These are phyloP conservation scores for Rhamnusium bicolor DNA, from an alignment of 2,888 invertebrate genomes.

Conservation along the genomic window DNA sequence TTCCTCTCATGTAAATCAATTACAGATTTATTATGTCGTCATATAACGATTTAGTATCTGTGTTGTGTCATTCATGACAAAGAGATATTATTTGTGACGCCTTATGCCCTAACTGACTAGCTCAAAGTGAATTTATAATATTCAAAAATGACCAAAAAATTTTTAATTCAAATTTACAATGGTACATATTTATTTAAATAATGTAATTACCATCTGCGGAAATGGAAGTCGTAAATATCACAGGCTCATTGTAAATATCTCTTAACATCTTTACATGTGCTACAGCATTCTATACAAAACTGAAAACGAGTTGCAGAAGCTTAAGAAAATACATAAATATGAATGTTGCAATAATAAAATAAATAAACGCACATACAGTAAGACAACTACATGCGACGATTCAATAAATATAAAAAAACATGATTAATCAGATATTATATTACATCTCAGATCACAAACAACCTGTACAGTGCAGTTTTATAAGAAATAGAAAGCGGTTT, in stretches of 20 bases:
- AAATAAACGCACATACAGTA: slow-evolving; percentile 53
- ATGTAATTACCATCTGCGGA: slow-evolving; percentile 13
- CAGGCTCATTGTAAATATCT: slow-evolving; percentile 17
- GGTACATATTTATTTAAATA: not conserved
- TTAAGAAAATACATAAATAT: slow-evolving; percentile 38
- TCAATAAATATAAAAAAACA: slow-evolving; percentile 56
- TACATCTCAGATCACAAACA: slow-evolving; percentile 53
- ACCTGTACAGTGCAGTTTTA: slow-evolving; percentile 37
- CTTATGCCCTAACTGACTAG: too few relatives aligned
- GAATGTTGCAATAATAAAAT: slow-evolving; percentile 54
- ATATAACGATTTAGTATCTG: too few relatives aligned
- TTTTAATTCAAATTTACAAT: not conserved
- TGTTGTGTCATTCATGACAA: too few relatives aligned
- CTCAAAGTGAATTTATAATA: too few relatives aligned
- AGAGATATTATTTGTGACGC: too few relatives aligned
- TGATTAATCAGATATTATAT: slow-evolving; percentile 59
- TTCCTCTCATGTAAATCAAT: too few relatives aligned
- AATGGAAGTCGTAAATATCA: slow-evolving; percentile 24
- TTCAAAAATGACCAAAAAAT: not conserved
- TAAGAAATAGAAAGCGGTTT: slow-evolving; percentile 34
- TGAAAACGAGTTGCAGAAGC: slow-evolving; percentile 31
- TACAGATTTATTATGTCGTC: too few relatives aligned
- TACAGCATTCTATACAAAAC: slow-evolving; percentile 27
- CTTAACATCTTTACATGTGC: slow-evolving; percentile 34
- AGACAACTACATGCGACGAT: slow-evolving; percentile 59